Evolutionary conservation across 1,140 invertebrate genomes (phyloP), one percentile per base, ranked within the genome.

Genomic region (Meteorus sp.): DNA sequence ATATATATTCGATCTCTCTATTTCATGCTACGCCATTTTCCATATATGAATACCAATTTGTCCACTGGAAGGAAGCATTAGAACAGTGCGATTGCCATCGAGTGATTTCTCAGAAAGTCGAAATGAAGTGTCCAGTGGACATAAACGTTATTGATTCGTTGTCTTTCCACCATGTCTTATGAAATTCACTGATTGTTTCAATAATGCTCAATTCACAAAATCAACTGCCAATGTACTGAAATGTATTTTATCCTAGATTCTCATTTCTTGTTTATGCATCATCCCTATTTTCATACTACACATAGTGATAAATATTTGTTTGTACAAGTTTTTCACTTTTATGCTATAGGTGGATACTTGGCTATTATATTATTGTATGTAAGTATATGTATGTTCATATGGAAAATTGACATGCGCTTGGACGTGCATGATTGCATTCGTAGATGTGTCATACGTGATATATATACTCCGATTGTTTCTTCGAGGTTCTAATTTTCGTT

Each of bases 371-470:
- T 20, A 19, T 50, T 27, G 15, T 1, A 17, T 50, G 13, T 50
- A 17, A 8, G 31, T 48, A 7, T 22, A 27, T 39, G 39, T 39
- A 50, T 27, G 3, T 51, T 41, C 19, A 6, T 45, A 27, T 13
- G 15, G 47, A 43, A 9, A 47, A 51, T 70, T 71, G 70, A 67
- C 70, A 71, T 71, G 61, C 65, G 41, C 55, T 45, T 70, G 66
- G 68, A 71, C 68, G 68, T 64, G 66, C 59, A 55, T 31, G 45
- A 64, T 67, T 71, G 56, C 60, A 44, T 65, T 64, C 60, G 56
- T 50, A 63, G 59, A 65, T 66, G 50, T 37, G 63, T 48, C n/a
- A n/a, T n/a, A n/a, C n/a, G n/a, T n/a, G n/a, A n/a, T 15, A 20
- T 52, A 3, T 3, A 39, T 13, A 39, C 35, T 29, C 27, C 9